Base-by-base conservation (phyloP, 2,888 invertebrate genomes). In the Campoplex nolae region DNA sequence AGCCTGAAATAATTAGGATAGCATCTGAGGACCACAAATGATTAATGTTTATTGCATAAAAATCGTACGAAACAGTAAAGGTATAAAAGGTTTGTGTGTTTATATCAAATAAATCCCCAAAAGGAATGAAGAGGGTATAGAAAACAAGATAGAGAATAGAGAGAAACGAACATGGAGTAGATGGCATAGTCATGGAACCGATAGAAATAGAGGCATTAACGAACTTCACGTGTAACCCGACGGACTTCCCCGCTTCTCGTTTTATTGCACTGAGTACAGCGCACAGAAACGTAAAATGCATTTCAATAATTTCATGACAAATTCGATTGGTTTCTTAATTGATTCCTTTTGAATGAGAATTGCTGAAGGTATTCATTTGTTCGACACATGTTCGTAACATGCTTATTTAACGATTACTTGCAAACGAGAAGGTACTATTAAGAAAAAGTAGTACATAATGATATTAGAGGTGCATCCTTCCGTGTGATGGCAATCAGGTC, bases 231-330 rank as follows among this genome's bases (percentile, higher is more conserved):
- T 67, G 42, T 62, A 65, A 48, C 67, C 48, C 67, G 28, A 23
- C n/a, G 16, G 67, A 73, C 56, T 68, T n/a, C 68, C 81, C 76
- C 65, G 23, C 54, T 58, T 71, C 79, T 70, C 79, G 68, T 67
- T 86, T 84, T 83, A 87, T 85, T 73, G 83, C 73, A 51, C 85
- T 74, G 76, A 83, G 58, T 83, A 83, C 75, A 54, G 68, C 56
- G 32, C 16, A 82, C 38, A 83, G 67, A 76, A 76, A 79, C 86
- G 80, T 77, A 92, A 92, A 92, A 91, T 91, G 91, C 90, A 92
- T 92, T 91, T 91, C 92, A 90, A 92, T 92, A 92, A 92, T 91
- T 90, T 90, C 88, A 90, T 91, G 90, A 90, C 90, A 91, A 88
- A 84, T 89, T 90, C 91, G 89, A 90, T 91, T 90, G 91, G 91